These are phyloP conservation scores for Leucoraja erinaceus DNA, from an alignment of 2,113 vertebrate species.

Conservation along the genomic window DNA sequence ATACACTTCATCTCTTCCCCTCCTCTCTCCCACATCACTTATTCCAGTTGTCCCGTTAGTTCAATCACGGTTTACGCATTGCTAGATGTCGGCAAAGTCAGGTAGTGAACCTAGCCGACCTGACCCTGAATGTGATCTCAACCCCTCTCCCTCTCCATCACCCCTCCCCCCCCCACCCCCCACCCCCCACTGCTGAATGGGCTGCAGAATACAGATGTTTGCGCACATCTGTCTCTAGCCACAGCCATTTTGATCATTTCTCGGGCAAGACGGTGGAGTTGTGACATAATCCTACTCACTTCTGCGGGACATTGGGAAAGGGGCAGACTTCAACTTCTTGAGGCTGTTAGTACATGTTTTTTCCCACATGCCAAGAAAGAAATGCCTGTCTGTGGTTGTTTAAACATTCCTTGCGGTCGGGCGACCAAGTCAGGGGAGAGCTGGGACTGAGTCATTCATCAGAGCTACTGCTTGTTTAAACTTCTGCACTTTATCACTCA, in stretches of 20 bases:
- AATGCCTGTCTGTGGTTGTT: not conserved
- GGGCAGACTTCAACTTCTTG: not conserved
- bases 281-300: not conserved
- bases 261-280: not conserved
- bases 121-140: not conserved
- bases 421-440: not conserved
- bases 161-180: not conserved
- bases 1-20: not conserved
- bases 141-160: not conserved
- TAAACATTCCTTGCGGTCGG: not conserved
- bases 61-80: not conserved
- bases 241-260: not conserved
- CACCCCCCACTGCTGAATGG: not conserved
- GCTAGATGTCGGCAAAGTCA: not conserved
- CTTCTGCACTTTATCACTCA: not conserved
- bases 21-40: not conserved
- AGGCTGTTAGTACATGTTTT: not conserved
- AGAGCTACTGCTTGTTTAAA: not conserved
- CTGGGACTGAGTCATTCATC: not conserved
- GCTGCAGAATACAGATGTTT: not conserved
- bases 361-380: not conserved
- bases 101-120: too few relatives aligned
- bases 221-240: not conserved
- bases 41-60: not conserved
- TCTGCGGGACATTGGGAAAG: not conserved